Conservation (phyloP, 2,888 invertebrate species). For the Ryuthela nishihirai region DNA sequence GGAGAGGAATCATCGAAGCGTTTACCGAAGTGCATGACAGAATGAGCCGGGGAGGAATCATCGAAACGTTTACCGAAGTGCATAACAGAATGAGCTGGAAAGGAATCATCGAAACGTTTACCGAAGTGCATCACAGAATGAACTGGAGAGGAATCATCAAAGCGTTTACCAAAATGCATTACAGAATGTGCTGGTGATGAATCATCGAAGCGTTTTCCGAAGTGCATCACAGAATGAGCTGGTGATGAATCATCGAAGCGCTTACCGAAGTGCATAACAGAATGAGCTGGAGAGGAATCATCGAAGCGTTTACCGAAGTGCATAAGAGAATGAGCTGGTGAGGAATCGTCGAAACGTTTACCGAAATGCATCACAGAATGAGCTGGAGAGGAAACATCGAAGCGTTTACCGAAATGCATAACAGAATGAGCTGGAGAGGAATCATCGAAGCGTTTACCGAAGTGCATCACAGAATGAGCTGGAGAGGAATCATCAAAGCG, state of each 20-base stretch:
- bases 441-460: neutral
- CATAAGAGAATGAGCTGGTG: neutral
- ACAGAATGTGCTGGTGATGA: neutral
- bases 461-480: conserved; percentile 15
- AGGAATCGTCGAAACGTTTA: neutral
- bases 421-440: neutral
- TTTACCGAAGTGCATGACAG: conserved; percentile 14
- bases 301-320: conserved; percentile 4
- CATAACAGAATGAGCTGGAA: conserved; percentile 7
- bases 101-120: conserved; percentile 4
- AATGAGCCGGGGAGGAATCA: conserved; percentile 12
- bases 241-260: neutral
- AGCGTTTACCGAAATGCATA: neutral
- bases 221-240: conserved; percentile 12
- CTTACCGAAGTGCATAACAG: conserved; percentile 20
- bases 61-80: conserved; percentile 20
- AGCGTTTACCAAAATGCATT: conserved; percentile 1
- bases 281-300: conserved; percentile 14
- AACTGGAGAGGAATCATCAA: conserved; percentile 5
- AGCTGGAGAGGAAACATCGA: neutral
- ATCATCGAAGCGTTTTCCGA: conserved; percentile 16
- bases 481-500: conserved; percentile 5
- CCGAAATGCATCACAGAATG: neutral
- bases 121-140: conserved; percentile 20
- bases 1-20: too few species aligned